These are phyloP conservation scores for Symphodus melops DNA, from an alignment of 2,113 vertebrate genomes.

Conservation along the genomic window DNA sequence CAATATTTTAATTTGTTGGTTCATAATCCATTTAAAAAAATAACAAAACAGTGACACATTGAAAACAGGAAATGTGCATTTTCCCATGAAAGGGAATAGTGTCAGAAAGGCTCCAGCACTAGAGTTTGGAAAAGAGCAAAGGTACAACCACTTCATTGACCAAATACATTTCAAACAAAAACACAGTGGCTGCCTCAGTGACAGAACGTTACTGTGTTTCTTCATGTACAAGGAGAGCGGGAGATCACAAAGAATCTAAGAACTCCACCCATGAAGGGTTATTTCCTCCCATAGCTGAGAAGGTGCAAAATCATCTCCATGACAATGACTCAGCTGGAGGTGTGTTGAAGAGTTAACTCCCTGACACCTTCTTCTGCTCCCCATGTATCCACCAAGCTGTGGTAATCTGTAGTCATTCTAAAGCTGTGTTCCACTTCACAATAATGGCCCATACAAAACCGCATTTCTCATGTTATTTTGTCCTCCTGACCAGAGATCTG, in stretches of 20 bases:
- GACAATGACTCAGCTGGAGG: slow-evolving; percentile 23
- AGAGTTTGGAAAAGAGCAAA: not conserved
- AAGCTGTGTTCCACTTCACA: not conserved
- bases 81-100: slow-evolving; percentile 24
- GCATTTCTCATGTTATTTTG: not conserved
- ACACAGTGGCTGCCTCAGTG: not conserved
- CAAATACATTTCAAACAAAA: not conserved
- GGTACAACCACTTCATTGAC: slow-evolving; percentile 11
- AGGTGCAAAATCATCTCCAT: slow-evolving; percentile 17
- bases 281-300: slow-evolving; percentile 11
- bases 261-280: not conserved
- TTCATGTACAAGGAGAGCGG: slow-evolving; percentile 10
- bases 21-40: not conserved
- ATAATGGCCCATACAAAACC: not conserved
- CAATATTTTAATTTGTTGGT: not conserved
- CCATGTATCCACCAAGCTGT: not conserved
- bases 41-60: not conserved
- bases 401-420: not conserved
- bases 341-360: not conserved
- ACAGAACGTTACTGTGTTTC: not conserved
- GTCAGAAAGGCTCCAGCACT: not conserved
- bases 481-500: too few species aligned
- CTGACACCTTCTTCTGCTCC: not conserved
- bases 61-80: slow-evolving; percentile 16
- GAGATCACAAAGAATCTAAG: not conserved